Evolutionary conservation across 2,888 invertebrate species (phyloP), one percentile per base, ranked within the genome.

Genomic region (Spisula solida): DNA sequence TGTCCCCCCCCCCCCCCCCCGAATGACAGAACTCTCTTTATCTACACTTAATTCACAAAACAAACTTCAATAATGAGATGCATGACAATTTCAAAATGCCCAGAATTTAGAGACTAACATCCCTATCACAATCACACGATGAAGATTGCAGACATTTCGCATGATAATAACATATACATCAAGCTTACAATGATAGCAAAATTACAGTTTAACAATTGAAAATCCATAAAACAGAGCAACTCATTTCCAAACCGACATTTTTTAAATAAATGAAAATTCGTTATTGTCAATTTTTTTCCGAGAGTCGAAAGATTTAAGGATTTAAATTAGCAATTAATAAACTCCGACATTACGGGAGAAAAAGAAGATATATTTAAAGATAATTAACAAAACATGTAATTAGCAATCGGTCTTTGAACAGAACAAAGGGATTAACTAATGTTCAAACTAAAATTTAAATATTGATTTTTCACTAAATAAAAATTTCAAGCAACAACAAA

Each of bases 121-220:
- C 60, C 41, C 82, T 47, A 25, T 41, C 66, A 70, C 34, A 47
- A 55, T 47, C 66, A 78, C 8, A 41, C 84, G 78, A 78, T 84
- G 78, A 31, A 75, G 75, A 78, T 41, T 48, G 29, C 82, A 70
- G 82, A 81, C 80, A 79, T 86, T 82, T 90, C 88, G 90, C 90
- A 90, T 90, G 90, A 86, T 78, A 86, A 84, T 82, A 82, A 34
- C 55, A 55, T 86, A 90, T 90, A 90, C 86, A 90, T 90, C 90
- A 90, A 84, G 47, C 75, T 34, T 56, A 86, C 82, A 88, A 81
- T 90, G 90, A 90, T 90, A 90, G 90, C 86, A 88, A 90, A 90
- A 90, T 90, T 90, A 90, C 90, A 82, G 84, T 88, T 90, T 88
- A 88, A 88, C 90, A 88, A 90, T 90, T 84, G 86, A 88, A 88